Evolutionary conservation across 2,797 vertebrate species (phyloP).

Genomic region (Protosalanx chinensis): DNA sequence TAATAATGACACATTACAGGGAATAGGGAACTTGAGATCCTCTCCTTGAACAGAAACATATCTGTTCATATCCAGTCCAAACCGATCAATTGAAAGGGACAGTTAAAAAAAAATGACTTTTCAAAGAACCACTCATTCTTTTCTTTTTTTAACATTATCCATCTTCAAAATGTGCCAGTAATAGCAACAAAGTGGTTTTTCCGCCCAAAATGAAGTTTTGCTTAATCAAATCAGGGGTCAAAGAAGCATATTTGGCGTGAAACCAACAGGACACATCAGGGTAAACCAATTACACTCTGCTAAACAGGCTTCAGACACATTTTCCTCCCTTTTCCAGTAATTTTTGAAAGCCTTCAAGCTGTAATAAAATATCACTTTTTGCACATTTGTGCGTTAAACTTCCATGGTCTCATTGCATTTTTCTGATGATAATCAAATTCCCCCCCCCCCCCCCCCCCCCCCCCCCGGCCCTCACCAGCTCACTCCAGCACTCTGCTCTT

Average conservation of each 20-base stretch:
- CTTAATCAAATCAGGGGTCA: slow-evolving; percentile 77
- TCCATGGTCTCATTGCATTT: slow-evolving; percentile 69
- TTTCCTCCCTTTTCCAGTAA: slow-evolving; percentile 83
- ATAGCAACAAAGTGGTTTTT: slow-evolving; percentile 85
- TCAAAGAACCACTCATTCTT: slow-evolving; percentile 50
- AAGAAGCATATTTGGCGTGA: slow-evolving; percentile 74
- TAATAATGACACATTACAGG: slow-evolving; percentile 66
- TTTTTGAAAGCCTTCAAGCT: slow-evolving; percentile 83
- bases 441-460: slow-evolving; percentile 60
- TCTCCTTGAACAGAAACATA: slow-evolving; percentile 55
- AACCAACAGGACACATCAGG: slow-evolving; percentile 81
- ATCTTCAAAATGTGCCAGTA: slow-evolving; percentile 75
- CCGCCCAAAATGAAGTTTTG: slow-evolving; percentile 77
- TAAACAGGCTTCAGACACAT: slow-evolving; percentile 81
- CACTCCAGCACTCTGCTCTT: slow-evolving; percentile 76
- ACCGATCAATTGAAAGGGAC: slow-evolving; percentile 66
- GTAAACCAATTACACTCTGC: slow-evolving; percentile 77
- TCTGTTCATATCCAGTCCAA: slow-evolving; percentile 39
- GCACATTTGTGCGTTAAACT: slow-evolving; percentile 81
- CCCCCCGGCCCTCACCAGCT: slow-evolving; percentile 54
- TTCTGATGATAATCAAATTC: slow-evolving; percentile 78
- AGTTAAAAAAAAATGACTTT: slow-evolving; percentile 65
- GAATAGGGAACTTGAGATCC: slow-evolving; percentile 62
- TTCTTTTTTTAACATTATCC: slow-evolving; percentile 50
- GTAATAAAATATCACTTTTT: slow-evolving; percentile 87